Percentiles rank a stretch among this genome's conserved stretches.
These are phyloP conservation scores for Gonatopus flavifemur DNA, from an alignment of 1,140 invertebrate species.

Conservation along the genomic window DNA sequence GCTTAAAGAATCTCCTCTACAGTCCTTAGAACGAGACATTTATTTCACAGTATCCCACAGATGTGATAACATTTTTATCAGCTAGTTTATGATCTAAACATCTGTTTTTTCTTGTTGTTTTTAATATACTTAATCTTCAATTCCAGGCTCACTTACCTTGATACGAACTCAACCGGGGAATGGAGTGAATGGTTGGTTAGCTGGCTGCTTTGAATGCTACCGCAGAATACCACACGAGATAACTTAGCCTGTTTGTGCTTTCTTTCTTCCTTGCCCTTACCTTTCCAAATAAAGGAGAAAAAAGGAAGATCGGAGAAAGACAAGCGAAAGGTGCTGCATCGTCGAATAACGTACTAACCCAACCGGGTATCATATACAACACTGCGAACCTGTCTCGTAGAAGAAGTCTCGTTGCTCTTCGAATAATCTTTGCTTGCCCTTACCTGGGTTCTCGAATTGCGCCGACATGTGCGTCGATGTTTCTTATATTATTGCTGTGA, in stretches of 20 bases:
- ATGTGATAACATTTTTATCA: no score
- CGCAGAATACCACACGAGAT: background rate
- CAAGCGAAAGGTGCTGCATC: constrained; percentile 35
- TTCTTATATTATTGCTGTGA: no score
- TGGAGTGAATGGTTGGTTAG: no score
- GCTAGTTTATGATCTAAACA: no score
- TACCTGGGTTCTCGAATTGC: background rate
- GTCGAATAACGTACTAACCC: constrained; percentile 41
- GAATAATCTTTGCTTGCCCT: background rate
- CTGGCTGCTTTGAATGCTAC: constrained; percentile 39
- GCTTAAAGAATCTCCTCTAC: no score
- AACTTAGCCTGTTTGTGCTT: background rate
- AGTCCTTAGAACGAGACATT: no score
- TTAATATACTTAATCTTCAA: constrained; percentile 41
- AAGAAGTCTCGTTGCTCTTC: constrained; percentile 18
- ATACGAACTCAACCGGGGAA: constrained; percentile 44
- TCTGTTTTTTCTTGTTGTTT: no score
- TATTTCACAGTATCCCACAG: no score
- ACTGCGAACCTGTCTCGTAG: constrained; percentile 20
- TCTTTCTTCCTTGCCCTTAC: background rate
- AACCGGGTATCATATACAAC: constrained; percentile 29
- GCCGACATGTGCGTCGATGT: no score
- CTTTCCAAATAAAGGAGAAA: background rate
- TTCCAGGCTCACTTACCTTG: constrained; percentile 46
- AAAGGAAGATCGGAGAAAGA: constrained; percentile 25